Base-by-base conservation (phyloP, 53 echinoderm and acorn worm species). In the Henricia sp. region DNA sequence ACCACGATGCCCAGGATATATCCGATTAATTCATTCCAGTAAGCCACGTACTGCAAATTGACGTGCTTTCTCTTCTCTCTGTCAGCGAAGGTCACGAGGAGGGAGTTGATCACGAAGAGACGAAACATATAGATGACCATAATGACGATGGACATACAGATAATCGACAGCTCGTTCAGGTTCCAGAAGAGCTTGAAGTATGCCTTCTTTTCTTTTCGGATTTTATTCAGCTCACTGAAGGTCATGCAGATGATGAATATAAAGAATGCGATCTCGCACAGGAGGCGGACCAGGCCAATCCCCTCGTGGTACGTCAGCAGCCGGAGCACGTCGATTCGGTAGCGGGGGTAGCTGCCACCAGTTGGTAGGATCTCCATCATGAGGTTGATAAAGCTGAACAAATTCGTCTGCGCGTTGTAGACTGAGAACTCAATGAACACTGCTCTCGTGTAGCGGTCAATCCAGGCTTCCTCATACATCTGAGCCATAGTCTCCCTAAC, bases 1-100 rank as follows among this genome's bases (percentile, higher is more conserved):
- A 99, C 90, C 11, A 99, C 30, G 29, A 88, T 70, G 12, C 92
- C 99, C n/a, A 94, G 73, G 72, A 97, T 85, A 82, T 92, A 94
- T 0, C 88, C 91, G 6, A 99, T 78, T 44, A 99, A 83, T 36
- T 94, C 92, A 35, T 99, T 99, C 97, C 94, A 99, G 87, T 95
- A 92, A 37, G 99, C 99, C 35, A 94, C 94, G 27, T 92, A 92
- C 92, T 99, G 99, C 9, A 99, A 82, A 55, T 94, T 99, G 52
- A 94, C 75, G 65, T 84, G 71, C 1, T 68, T 71, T 12, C 21
- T 28, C 26, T 87, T 91, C 16, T 76, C 63, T 0, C 52, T 67
- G 12, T 74, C 60, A 67, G 57, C 82, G 35, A 91, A 92, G 8
- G 27, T 42, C 0, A 23, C 33, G 17, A 92, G 63, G 3, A 99